Base-by-base conservation (phyloP, 2,888 invertebrate genomes). In the Oscheius sp. region DNA sequence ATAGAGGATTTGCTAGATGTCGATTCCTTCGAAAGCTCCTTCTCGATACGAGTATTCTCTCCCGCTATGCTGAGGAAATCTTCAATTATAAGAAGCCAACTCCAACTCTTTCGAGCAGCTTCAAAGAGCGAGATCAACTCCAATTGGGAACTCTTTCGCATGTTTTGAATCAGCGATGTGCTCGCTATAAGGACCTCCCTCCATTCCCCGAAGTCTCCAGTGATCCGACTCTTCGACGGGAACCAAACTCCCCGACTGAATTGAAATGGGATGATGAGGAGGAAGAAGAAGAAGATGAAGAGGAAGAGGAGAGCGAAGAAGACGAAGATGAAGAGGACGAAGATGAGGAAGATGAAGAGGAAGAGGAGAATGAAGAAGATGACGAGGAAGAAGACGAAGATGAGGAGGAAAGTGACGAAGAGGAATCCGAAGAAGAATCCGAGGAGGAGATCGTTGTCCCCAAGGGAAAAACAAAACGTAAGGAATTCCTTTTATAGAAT, bases 131-230 rank as follows among this genome's bases (percentile, higher is more conserved):
- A 42, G 93, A 93, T 87, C 92, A 92, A 82, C 95, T 92, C 88
- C 96, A 96, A 81, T 89, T 98, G 84, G 96, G 97, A 1, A 94
- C 96, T 0, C 89, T 99, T 65, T 96, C 97, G 0, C 96, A 96
- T 89, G 94, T 94, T 87, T 90, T 97, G 71, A 95, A 96, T 83
- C 89, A 91, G 82, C 90, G 92, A 69, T 93, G 95, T 0, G 90
- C 89, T 39, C 96, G 95, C 3, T 98, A 98, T 89, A 92, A 93
- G 74, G 91, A 94, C 70, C 89, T 98, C 79, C 95, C 96, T 0
- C 87, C 90, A 1, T 93, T 94, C 87, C 96, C 97, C 0, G 90
- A 90, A 58, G 89, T 89, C 5, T 55, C 67, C n/a, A 69, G 70
- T 33, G 79, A 79, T 66, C 68, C 79, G 1, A 8, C 55, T 0